These are phyloP conservation scores for Pyralis farinalis DNA, from an alignment of 2,888 invertebrate genomes.

Conservation along the genomic window DNA sequence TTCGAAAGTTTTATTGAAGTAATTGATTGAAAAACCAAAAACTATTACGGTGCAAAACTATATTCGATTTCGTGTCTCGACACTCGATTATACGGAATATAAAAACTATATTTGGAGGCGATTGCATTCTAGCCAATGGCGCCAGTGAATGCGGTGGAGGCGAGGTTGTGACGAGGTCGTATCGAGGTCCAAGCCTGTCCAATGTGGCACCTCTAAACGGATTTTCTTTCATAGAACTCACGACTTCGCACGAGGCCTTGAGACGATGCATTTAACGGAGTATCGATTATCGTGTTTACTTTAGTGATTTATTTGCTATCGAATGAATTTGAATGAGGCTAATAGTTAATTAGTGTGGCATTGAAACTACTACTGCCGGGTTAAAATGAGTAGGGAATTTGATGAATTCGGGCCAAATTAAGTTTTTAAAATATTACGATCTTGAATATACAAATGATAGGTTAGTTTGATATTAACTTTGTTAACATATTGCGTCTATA, in stretches of 20 bases:
- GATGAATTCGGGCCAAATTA: neutral
- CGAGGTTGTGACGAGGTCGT: constrained; percentile 68
- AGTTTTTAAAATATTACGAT: too few relatives aligned
- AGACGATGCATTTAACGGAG: constrained; percentile 12
- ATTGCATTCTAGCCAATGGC: constrained; percentile 65
- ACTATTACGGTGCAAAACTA: constrained; percentile 7
- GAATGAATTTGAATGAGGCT: constrained; percentile 2
- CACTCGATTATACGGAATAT: constrained; percentile 48
- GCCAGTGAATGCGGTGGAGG: constrained; percentile 61
- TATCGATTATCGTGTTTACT: constrained; percentile 3
- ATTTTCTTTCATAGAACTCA: constrained; percentile 30
- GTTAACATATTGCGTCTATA: too few relatives aligned
- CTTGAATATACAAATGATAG: too few relatives aligned
- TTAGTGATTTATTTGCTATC: constrained; percentile 1
- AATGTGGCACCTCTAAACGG: constrained; percentile 16
- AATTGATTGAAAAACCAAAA: constrained; percentile 26
- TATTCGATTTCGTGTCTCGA: constrained; percentile 32
- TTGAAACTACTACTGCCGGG: constrained; percentile 6
- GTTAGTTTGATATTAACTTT: too few relatives aligned
- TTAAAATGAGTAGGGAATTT: constrained; percentile 4
- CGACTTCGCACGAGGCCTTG: constrained; percentile 19
- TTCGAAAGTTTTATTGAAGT: constrained; percentile 16
- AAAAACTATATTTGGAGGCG: constrained; percentile 68
- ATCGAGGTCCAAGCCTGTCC: constrained; percentile 47
- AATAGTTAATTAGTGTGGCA: constrained; percentile 6